Base-by-base conservation (phyloP, 2,888 invertebrate species). In the Yponomeuta malinellus region DNA sequence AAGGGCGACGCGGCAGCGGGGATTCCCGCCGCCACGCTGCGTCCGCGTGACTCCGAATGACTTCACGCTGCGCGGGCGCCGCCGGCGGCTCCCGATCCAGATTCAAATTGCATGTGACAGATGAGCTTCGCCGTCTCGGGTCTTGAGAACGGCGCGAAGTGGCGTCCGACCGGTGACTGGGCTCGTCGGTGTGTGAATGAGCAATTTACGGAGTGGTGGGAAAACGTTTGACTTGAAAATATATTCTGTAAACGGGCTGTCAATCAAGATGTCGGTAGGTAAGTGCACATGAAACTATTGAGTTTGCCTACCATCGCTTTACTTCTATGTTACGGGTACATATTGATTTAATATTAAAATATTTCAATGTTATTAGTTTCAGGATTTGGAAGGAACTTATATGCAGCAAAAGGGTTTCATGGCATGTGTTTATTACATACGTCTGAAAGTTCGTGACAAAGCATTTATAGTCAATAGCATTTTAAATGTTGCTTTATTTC, bases 121-220 rank as follows among this genome's bases (percentile, higher is more conserved):
- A 83, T 83, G 84, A 75, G 83, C 52, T 59, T 81, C 80, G 83
- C 83, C 83, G 83, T 82, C 81, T 83, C 74, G 72, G 78, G 79
- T 83, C 84, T 84, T 81, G 83, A 84, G 83, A 83, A 83, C 72
- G 65, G 23, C 43, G 65, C 64, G 15, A 79, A 81, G 80, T 83
- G 82, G 75, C 79, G 80, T 80, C 77, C 80, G 79, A 82, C 78
- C 80, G 82, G 81, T 80, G 79, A 82, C 77, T 80, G 82, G 81
- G 80, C 73, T 75, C 83, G 82, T 69, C 81, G 76, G 81, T 81
- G 87, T 88, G 87, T 90, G 90, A 90, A 90, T 86, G 88, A 85
- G 85, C 90, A 90, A 90, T 90, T 89, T 78, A 78, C 75, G 74
- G 77, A 78, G 76, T 81, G 86, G 85, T 90, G 89, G 87, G 89